phyloP scores from a whole-genome alignment of 2,797 vertebrate genomes.

The Falco novaeseelandiae region DNA sequence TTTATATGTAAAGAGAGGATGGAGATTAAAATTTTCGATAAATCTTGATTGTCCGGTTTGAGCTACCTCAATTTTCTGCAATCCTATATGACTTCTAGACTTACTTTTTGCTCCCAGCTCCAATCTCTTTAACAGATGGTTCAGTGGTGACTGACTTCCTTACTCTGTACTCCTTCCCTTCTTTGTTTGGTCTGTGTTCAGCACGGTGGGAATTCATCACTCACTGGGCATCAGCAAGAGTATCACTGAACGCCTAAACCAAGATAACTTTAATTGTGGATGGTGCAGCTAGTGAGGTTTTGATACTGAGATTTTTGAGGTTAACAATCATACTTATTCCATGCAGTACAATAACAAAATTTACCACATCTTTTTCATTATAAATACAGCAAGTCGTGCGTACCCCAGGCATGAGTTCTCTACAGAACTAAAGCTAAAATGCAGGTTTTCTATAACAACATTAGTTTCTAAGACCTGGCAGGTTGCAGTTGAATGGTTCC shows the following conservation, averaged over 20 bases:
- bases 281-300: neutral
- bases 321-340: neutral
- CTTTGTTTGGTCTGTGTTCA: neutral
- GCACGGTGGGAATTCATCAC: neutral
- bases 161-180: neutral
- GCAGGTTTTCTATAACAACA: neutral
- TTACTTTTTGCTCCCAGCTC: neutral
- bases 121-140: neutral
- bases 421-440: neutral
- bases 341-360: neutral
- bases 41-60: neutral
- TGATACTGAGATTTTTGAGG: neutral
- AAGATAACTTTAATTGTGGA: neutral
- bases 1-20: neutral
- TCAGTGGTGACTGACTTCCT: neutral
- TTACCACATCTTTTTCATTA: neutral
- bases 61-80: neutral
- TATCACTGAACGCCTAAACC: neutral
- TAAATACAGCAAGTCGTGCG: neutral
- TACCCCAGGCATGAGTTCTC: neutral
- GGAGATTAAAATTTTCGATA: neutral
- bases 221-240: neutral
- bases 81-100: neutral
- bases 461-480: neutral
- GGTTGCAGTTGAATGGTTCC: neutral